Percentiles rank a stretch among this genome's conserved stretches.
These are phyloP conservation scores for Frankliniella intonsa DNA, from an alignment of 2,888 invertebrate genomes.

Conservation along the genomic window DNA sequence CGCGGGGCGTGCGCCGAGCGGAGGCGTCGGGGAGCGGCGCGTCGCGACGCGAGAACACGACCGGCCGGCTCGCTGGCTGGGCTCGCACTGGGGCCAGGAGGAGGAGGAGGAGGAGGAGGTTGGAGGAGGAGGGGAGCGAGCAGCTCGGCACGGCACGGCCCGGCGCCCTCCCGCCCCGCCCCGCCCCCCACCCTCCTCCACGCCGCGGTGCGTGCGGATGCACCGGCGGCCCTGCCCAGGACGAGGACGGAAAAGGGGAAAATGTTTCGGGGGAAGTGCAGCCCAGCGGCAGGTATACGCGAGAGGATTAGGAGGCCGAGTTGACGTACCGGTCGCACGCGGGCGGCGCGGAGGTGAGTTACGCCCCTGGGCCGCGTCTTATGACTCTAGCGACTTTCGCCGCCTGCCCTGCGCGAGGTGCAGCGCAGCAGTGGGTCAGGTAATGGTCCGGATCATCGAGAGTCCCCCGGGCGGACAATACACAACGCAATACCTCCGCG, in stretches of 20 bases:
- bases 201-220: not conserved
- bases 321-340: no score
- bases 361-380: no score
- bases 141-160: not conserved
- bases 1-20: conserved; percentile 26
- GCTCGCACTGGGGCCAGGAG: not conserved
- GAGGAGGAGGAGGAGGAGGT: not conserved
- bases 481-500: no score
- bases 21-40: conserved; percentile 30
- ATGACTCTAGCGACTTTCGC: no score
- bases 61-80: not conserved
- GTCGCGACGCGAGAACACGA: not conserved
- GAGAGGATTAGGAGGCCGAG: no score
- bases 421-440: no score
- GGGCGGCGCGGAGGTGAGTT: no score
- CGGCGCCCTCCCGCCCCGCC: not conserved
- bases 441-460: no score
- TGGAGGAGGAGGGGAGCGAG: not conserved
- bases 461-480: no score
- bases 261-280: no score
- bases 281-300: no score
- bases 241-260: not conserved
- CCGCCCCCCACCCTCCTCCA: not conserved
- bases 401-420: no score
- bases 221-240: not conserved